Conservation (phyloP, 2,888 invertebrate species). For the Trissoscelio sp. region DNA sequence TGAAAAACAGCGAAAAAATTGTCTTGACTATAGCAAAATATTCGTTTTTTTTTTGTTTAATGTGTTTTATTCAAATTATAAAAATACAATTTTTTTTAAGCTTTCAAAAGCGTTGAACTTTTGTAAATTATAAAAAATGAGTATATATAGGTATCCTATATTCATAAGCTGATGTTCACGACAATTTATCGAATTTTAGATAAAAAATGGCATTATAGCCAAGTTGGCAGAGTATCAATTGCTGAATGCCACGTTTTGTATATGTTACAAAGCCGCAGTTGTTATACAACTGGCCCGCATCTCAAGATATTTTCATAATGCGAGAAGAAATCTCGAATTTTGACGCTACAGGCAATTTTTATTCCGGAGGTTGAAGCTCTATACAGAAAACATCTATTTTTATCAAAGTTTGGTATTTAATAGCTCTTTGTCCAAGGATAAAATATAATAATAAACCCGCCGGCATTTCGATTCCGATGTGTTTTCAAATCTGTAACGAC, state of each 20-base stretch:
- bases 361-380: constrained; percentile 43
- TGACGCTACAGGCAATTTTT: constrained; percentile 50
- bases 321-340: constrained; percentile 50
- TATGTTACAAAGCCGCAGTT: constrained; percentile 57
- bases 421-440: constrained; percentile 53
- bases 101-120: too few relatives aligned
- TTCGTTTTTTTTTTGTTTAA: background rate
- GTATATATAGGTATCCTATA: too few relatives aligned
- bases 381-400: constrained; percentile 57
- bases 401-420: constrained; percentile 59
- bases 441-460: constrained; percentile 41
- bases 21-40: too few relatives aligned
- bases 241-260: constrained; percentile 61
- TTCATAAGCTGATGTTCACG: constrained; percentile 23
- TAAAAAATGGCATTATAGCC: constrained; percentile 63
- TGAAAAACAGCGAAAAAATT: too few relatives aligned
- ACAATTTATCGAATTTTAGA: constrained; percentile 58
- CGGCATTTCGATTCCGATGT: constrained; percentile 9
- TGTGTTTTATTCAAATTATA: too few relatives aligned
- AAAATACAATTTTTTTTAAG: too few relatives aligned
- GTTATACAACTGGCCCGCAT: constrained; percentile 60
- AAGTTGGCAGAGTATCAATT: constrained; percentile 72
- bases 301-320: constrained; percentile 64
- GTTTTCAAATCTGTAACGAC: constrained; percentile 3
- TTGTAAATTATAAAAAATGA: too few relatives aligned